Percentiles rank a stretch among this genome's conserved stretches.
Conservation (phyloP, 2,113 vertebrate genomes). For the Campylorhamphus procurvoides region DNA sequence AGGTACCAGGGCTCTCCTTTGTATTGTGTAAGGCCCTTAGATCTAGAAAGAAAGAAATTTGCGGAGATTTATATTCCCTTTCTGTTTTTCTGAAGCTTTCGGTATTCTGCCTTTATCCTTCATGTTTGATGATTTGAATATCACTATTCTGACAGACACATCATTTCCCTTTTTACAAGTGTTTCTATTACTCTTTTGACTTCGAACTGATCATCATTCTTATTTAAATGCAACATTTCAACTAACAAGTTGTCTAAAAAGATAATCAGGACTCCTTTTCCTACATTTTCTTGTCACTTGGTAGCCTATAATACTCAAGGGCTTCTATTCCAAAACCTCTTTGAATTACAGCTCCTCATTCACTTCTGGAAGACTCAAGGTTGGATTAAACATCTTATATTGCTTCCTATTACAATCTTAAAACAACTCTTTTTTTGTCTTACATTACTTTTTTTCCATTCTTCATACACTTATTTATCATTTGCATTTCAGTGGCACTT, state of each 20-base stretch:
- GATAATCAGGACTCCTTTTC: not conserved
- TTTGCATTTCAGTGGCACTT: slow-evolving; percentile 4
- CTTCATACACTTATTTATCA: not conserved
- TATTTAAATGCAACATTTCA: slow-evolving; percentile 27
- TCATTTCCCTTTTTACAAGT: not conserved
- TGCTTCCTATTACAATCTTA: not conserved
- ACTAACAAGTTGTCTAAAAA: not conserved
- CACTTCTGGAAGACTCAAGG: not conserved
- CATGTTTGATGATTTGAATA: slow-evolving; percentile 19
- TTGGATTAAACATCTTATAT: not conserved
- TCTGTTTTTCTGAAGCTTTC: slow-evolving; percentile 6
- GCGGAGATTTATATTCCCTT: not conserved
- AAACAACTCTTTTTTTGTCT: not conserved
- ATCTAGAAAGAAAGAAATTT: slow-evolving; percentile 1
- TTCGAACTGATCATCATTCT: not conserved
- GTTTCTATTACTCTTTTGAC: not conserved
- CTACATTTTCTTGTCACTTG: not conserved
- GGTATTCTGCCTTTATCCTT: slow-evolving; percentile 8
- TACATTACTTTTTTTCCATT: not conserved
- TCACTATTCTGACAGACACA: slow-evolving; percentile 8
- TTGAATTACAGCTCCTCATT: not conserved
- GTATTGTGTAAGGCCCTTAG: not conserved
- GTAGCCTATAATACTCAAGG: slow-evolving; percentile 3
- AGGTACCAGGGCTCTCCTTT: not conserved
- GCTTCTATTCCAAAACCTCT: slow-evolving; percentile 18